Evolutionary conservation across 2,797 vertebrate species (phyloP), one percentile per base, ranked within the genome.

Genomic region (Sebastes trivittatus): DNA sequence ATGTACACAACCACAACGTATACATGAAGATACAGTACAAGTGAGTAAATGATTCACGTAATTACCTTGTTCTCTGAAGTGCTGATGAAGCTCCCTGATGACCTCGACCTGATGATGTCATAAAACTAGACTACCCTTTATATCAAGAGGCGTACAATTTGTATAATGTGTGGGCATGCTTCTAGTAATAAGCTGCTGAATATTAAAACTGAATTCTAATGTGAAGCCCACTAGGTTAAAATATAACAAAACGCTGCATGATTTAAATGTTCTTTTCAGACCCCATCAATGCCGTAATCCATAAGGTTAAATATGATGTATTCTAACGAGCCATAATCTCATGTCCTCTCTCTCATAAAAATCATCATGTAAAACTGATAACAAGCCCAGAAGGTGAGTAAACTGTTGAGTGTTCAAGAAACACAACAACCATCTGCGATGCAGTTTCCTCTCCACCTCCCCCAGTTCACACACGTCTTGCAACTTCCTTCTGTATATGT

Each of bases 381-480:
- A 92, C 83, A 86, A 93, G 90, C 88, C 84, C 88, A 91, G 87
- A 87, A 93, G 90, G 90, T 93, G 87, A 92, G 88, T 90, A 94
- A 90, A 93, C 87, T 91, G 87, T 90, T 78, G 85, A 84, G 83
- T 68, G 85, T 84, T 92, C 79, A 86, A 90, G 87, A 89, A 91
- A 88, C 90, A 91, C 86, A 93, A 91, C 88, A 93, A 86, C 89
- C 92, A 93, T 92, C 92, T 94, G 91, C 72, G 79, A 85, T 90
- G 87, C 80, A 90, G 92, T 85, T 92, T 94, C 91, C 92, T 92
- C 34, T 93, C 80, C 90, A 89, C 92, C 93, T 91, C 92, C 92
- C 90, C 90, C 92, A 92, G 88, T 91, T 93, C 92, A 91, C 92
- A 90, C 90, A 88, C 82, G 72, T 92, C 88, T 88, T 87, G 80